Conservation (phyloP, 2,797 vertebrate species). For the Poliocrania exsul region DNA sequence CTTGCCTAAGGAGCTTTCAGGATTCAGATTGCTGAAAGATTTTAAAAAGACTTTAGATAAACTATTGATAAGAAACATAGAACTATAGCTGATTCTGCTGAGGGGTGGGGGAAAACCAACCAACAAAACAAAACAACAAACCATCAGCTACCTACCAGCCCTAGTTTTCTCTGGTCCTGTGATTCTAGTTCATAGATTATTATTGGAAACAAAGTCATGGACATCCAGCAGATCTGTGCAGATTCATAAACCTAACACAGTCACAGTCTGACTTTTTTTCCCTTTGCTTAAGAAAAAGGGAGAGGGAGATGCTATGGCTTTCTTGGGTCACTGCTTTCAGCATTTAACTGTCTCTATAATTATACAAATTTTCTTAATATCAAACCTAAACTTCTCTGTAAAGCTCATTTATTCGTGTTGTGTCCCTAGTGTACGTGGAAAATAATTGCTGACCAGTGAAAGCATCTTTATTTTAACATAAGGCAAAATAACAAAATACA, state of each 20-base stretch:
- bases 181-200: background rate
- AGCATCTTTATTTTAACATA: background rate
- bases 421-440: background rate
- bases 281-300: background rate
- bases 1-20: background rate
- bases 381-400: background rate
- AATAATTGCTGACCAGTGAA: background rate
- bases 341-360: background rate
- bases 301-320: background rate
- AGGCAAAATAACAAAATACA: background rate
- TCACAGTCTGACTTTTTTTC: background rate
- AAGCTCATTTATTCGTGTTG: background rate
- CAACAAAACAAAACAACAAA: too few species aligned
- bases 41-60: background rate
- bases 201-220: background rate
- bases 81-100: background rate
- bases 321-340: background rate
- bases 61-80: background rate
- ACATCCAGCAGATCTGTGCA: accelerated
- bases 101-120: accelerated
- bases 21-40: background rate
- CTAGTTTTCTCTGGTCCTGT: background rate
- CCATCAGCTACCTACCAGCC: background rate
- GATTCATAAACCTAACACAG: background rate
- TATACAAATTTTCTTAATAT: background rate